A percentile compares a stretch with the other conserved stretches of the same genome.
These are phyloP conservation scores for Cheilinus undulatus DNA, from an alignment of 2,113 vertebrate genomes.

Conservation along the genomic window DNA sequence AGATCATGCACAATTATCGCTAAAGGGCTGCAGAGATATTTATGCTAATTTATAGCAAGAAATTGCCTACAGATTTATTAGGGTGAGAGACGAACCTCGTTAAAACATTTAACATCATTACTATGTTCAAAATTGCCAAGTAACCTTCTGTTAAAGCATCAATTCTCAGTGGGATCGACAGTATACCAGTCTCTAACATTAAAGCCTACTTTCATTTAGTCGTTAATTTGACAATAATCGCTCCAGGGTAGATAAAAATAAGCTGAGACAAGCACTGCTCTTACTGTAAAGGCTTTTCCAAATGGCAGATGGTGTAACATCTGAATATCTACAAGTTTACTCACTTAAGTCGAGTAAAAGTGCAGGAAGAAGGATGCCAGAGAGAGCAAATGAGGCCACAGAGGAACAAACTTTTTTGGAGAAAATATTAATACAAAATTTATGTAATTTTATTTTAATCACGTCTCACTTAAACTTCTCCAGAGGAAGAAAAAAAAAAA, in stretches of 20 bases:
- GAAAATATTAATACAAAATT: not conserved
- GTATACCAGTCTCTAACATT: not conserved
- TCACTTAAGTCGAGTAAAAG: not conserved
- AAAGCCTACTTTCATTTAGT: not conserved
- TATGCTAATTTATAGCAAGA: not conserved
- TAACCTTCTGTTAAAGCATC: not conserved
- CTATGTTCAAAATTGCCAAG: not conserved
- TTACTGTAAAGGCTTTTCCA: not conserved
- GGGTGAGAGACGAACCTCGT: not conserved
- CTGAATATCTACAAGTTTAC: not conserved
- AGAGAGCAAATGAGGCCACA: slow-evolving; percentile 3
- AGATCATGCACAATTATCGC: not conserved
- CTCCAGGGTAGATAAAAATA: not conserved
- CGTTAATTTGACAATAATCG: not conserved
- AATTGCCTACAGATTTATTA: not conserved
- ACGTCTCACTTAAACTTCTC: not conserved
- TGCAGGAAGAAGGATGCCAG: not conserved
- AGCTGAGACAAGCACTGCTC: not conserved
- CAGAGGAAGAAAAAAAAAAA: slow-evolving; percentile 9
- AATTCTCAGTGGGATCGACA: slow-evolving; percentile 4
- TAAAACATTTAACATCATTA: slow-evolving; percentile 12
- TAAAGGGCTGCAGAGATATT: not conserved
- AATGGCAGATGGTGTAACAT: slow-evolving; percentile 7
- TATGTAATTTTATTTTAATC: slow-evolving; percentile 13
- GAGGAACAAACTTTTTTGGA: slow-evolving; percentile 8